Base-by-base conservation (phyloP, 2,113 vertebrate genomes). In the Salminus brasiliensis region DNA sequence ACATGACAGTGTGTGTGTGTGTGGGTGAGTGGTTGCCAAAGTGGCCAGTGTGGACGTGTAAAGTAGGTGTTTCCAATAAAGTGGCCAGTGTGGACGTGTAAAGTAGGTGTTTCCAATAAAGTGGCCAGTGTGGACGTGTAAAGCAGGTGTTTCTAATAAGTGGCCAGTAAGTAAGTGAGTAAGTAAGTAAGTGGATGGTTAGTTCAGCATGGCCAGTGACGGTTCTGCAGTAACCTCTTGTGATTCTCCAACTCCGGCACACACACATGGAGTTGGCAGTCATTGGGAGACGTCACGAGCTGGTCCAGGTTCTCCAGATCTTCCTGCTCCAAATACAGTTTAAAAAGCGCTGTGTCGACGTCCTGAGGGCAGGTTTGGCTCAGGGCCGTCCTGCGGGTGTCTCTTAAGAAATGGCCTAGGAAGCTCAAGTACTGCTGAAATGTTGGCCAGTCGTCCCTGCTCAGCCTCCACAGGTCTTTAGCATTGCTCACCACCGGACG, bases 281-380 rank as follows among this genome's bases (percentile, higher is more conserved):
- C 79, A 45, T 88, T 91, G 11, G 84, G 78, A 21, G 63, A 76
- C 0, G 67, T 79, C 25, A 92, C 66, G 8, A 91, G 85, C 71
- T 82, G 80, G 74, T 79, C 76, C 76, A 93, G 78, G 29, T 80
- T 80, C n/a, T 81, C 79, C 13, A 18, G 23, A 27, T 88, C 63
- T 23, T 62, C 81, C 65, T 84, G 81, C 87, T 84, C 83, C 8
- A 80, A 47, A 21, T 88, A 89, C 34, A 91, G 47, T 85, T 90
- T 88, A 78, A 93, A 69, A 83, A 92, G 92, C 63, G 87, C 84
- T 36, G 85, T 84, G 84, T 92, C 91, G 57, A 91, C 87, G 70
- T 92, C 88, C 36, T 78, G 41, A 69, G 60, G 27, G 78, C 84
- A 87, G 53, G 11, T 25, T 29, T 85, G 62, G 47, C 83, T 80